These are phyloP conservation scores for Phycodurus eques DNA, from an alignment of 2,113 vertebrate species.

Conservation along the genomic window DNA sequence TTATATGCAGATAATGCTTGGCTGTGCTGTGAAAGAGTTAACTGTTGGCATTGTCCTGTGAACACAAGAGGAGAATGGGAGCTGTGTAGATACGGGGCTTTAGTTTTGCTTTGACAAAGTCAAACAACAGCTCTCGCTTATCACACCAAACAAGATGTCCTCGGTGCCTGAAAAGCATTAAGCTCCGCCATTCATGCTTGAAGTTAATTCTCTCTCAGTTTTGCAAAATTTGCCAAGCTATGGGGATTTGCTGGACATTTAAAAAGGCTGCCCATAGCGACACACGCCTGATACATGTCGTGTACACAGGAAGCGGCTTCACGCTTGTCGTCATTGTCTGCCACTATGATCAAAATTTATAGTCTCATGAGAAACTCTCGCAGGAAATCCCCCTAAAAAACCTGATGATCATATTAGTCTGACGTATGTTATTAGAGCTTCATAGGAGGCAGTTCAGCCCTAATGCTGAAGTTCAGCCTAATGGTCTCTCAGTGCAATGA, in stretches of 20 bases:
- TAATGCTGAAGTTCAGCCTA: slow-evolving; percentile 16
- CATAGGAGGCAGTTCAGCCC: slow-evolving; percentile 17
- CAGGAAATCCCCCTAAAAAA: slow-evolving; percentile 6
- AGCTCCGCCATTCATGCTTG: slow-evolving; percentile 54
- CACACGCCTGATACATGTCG: slow-evolving; percentile 36
- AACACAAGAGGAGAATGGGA: slow-evolving; percentile 49
- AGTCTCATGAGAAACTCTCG: not conserved
- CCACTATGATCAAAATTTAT: slow-evolving; percentile 12
- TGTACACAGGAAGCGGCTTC: slow-evolving; percentile 12
- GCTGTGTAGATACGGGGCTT: slow-evolving; percentile 47
- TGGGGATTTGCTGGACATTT: slow-evolving; percentile 44
- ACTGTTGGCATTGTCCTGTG: slow-evolving; percentile 44
- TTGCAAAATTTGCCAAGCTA: slow-evolving; percentile 51
- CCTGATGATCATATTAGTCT: slow-evolving; percentile 19
- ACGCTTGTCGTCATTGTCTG: slow-evolving; percentile 2
- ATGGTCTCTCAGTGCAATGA: slow-evolving; percentile 33
- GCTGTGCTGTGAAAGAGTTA: slow-evolving; percentile 27
- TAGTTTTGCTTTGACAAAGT: slow-evolving; percentile 54
- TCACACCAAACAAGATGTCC: slow-evolving; percentile 55
- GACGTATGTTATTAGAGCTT: slow-evolving; percentile 6
- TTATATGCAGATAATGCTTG: slow-evolving; percentile 32
- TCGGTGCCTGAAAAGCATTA: slow-evolving; percentile 54
- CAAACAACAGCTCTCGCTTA: slow-evolving; percentile 62
- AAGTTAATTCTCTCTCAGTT: slow-evolving; percentile 57
- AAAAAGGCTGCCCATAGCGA: slow-evolving; percentile 27